A percentile compares a stretch with the other conserved stretches of the same genome.
These are phyloP conservation scores for Phymanthus crucifer DNA, from an alignment of 92 coral and sea anemone species.

Conservation along the genomic window DNA sequence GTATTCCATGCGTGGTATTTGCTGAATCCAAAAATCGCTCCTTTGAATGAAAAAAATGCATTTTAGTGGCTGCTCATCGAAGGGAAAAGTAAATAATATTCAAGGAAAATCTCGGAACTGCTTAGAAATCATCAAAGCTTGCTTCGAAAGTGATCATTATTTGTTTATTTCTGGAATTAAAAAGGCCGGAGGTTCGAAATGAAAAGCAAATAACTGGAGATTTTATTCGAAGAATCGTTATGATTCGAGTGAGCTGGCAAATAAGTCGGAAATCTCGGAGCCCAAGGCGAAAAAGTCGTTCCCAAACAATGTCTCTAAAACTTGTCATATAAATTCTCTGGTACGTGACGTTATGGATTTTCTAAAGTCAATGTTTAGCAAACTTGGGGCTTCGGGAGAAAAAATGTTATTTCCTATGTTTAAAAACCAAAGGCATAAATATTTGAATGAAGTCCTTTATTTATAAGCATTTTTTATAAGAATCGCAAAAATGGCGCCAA, in stretches of 20 bases:
- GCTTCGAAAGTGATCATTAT: background rate
- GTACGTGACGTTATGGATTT: background rate
- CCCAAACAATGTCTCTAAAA: background rate
- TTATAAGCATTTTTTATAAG: background rate
- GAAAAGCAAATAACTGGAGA: slow-evolving; percentile 14
- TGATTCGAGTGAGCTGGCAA: slow-evolving; percentile 5
- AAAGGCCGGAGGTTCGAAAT: slow-evolving; percentile 26
- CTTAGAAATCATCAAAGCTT: background rate
- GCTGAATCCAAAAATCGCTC: background rate
- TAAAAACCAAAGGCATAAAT: background rate
- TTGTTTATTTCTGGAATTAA: slow-evolving; percentile 20
- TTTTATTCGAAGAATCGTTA: slow-evolving; percentile 6
- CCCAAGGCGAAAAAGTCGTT: slow-evolving; percentile 2
- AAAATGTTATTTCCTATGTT: background rate
- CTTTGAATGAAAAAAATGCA: background rate
- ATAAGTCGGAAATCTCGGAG: slow-evolving; percentile 8
- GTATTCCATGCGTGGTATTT: slow-evolving; percentile 10
- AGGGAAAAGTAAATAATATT: background rate
- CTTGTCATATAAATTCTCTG: background rate
- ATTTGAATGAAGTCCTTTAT: background rate
- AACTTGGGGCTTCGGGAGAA: background rate
- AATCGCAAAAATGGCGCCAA: background rate
- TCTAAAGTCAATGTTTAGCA: slow-evolving; percentile 8
- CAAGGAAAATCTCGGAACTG: background rate
- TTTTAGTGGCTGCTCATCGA: slow-evolving; percentile 1